These are phyloP conservation scores for Hemitrygon akajei DNA, from an alignment of 2,797 vertebrate species.

Conservation along the genomic window DNA sequence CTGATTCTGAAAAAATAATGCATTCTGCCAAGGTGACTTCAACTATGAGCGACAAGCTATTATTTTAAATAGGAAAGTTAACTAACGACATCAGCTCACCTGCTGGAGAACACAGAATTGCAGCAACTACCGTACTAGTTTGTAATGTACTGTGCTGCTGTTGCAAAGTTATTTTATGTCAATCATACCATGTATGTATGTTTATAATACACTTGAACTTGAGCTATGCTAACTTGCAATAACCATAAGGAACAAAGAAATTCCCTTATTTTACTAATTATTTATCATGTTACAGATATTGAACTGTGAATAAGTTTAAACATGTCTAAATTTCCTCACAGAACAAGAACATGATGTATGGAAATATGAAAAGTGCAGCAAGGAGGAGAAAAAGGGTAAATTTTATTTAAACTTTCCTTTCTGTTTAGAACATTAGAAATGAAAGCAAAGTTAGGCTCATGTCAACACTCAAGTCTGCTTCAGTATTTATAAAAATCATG, in stretches of 20 bases:
- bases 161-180: too few relatives aligned
- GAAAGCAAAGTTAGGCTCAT: too few relatives aligned
- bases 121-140: neutral
- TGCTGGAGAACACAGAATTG: neutral
- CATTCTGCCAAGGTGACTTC: neutral
- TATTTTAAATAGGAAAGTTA: neutral
- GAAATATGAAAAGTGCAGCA: slow-evolving; percentile 80
- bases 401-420: slow-evolving; percentile 13
- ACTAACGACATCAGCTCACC: neutral
- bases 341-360: slow-evolving; percentile 89
- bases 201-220: too few relatives aligned
- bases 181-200: too few relatives aligned
- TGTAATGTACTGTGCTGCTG: too few relatives aligned
- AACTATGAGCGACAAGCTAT: neutral
- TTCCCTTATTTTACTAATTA: slow-evolving; percentile 47
- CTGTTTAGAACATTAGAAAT: neutral
- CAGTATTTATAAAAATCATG: too few relatives aligned
- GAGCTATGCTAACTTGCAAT: neutral
- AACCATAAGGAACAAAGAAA: slow-evolving; percentile 33
- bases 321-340: slow-evolving; percentile 50
- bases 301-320: slow-evolving; percentile 42
- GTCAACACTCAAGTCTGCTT: too few relatives aligned
- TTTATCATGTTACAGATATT: slow-evolving; percentile 44
- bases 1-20: neutral
- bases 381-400: slow-evolving; percentile 88